Base-by-base conservation (phyloP, 2,888 invertebrate genomes). In the Bellardia bayeri region DNA sequence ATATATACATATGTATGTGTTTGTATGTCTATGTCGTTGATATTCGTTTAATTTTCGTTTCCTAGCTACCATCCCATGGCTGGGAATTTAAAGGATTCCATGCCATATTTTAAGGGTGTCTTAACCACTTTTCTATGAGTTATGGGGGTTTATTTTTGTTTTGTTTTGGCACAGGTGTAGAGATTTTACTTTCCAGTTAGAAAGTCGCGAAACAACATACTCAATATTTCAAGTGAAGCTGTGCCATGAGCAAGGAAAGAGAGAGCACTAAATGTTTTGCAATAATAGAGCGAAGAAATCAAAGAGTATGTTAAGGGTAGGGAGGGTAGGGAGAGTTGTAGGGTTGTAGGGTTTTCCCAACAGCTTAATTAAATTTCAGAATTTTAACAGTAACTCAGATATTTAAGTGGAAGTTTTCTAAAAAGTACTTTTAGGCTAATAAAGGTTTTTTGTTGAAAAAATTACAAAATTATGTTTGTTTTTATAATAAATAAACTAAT, bases 131-230 rank as follows among this genome's bases (percentile, higher is more conserved):
- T 33, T n/a, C 58, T 2, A 63, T 63, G 63, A 40, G 63, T 63
- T 37, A 30, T 13, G 33, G 23, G 37, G 68, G 23, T 40, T 54
- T 58, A 13, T 69, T 33, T 69, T 69, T 49, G 51, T 69, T 58
- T 56, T 63, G 40, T 51, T 82, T 61, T 54, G 54, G 66, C 58
- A 87, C 87, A 87, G 85, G 87, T 87, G 87, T 87, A 87, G 87
- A 87, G 85, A 87, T 87, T 85, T 87, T 82, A 79, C 81, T 23
- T 84, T 85, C 82, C 85, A 83, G 80, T 61, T 64, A 66, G 30
- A 84, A 72, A 66, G 6, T 75, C 23, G 61, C 69, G 9, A 79
- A 79, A 23, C n/a, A 75, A 30, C 80, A 3, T 64, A 9, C 72
- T 64, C 54, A 16, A 23, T 72, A 33, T 13, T 63, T 76, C 30